These are phyloP conservation scores for Meandrina meandrites DNA, from an alignment of 92 coral and sea anemone species.

Conservation along the genomic window DNA sequence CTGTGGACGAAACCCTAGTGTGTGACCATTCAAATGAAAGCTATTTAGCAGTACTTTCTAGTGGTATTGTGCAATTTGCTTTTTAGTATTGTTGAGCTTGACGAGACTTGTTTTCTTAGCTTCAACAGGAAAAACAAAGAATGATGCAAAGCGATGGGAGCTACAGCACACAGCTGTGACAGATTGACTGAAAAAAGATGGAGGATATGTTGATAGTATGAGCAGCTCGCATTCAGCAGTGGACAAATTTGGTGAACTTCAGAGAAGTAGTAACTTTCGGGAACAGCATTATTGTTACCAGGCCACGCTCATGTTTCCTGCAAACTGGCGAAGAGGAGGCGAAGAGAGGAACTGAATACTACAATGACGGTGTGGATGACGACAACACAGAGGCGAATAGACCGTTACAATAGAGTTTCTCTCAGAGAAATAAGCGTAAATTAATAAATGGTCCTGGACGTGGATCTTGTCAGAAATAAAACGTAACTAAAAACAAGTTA, in stretches of 20 bases:
- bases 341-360: not conserved
- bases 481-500: not conserved
- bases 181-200: too few species aligned
- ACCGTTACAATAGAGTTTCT: too few species aligned
- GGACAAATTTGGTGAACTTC: not conserved
- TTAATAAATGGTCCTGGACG: too few species aligned
- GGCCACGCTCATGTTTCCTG: not conserved
- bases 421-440: too few species aligned
- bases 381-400: too few species aligned
- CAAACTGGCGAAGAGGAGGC: not conserved
- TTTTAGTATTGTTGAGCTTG: not conserved
- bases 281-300: not conserved
- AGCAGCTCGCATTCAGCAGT: not conserved
- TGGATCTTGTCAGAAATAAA: too few species aligned
- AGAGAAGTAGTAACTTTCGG: not conserved
- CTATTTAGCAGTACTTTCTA: not conserved
- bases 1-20: too few species aligned
- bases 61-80: not conserved
- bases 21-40: too few species aligned
- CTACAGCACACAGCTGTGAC: not conserved
- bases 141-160: not conserved
- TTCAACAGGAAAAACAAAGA: conserved; percentile 18
- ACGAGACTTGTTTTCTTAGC: not conserved
- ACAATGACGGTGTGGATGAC: too few species aligned
- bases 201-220: not conserved